Percentiles rank a stretch among this genome's conserved stretches.
These are phyloP conservation scores for Symphodus melops DNA, from an alignment of 2,113 vertebrate genomes.

Conservation along the genomic window DNA sequence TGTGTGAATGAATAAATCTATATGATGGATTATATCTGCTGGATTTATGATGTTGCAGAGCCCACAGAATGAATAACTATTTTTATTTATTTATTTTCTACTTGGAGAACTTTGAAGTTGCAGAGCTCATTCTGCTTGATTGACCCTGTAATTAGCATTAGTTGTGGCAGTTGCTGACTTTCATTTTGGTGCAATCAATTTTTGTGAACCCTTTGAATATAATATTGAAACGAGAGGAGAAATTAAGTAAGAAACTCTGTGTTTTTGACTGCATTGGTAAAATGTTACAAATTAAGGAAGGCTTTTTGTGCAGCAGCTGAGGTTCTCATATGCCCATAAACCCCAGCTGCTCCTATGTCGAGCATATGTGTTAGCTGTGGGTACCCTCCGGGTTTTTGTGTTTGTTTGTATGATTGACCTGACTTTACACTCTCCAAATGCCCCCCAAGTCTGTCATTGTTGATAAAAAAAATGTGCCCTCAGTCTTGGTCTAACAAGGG, in stretches of 20 bases:
- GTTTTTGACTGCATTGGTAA: constrained; percentile 15
- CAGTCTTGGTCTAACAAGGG: constrained; percentile 1
- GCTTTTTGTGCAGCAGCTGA: constrained; percentile 24
- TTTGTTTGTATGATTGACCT: constrained; percentile 28
- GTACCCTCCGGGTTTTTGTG: constrained; percentile 37
- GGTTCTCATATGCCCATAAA: constrained; percentile 29
- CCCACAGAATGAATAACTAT: not conserved
- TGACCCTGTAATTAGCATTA: constrained; percentile 17
- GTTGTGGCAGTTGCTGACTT: constrained; percentile 2
- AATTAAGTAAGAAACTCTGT: not conserved
- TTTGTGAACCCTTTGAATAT: not conserved
- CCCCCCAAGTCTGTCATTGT: not conserved
- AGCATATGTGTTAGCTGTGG: constrained; percentile 33
- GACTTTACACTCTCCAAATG: constrained; percentile 21
- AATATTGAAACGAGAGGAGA: not conserved
- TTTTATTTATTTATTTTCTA: not conserved
- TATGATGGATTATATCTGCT: constrained; percentile 13
- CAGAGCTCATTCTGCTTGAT: not conserved
- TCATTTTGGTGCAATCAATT: constrained; percentile 13
- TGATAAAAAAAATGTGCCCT: not conserved
- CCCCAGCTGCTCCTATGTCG: constrained; percentile 43
- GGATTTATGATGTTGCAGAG: constrained; percentile 13
- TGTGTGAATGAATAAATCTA: not conserved
- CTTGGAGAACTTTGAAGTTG: not conserved
- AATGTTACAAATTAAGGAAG: constrained; percentile 5